Percentiles rank a stretch among this genome's conserved stretches.
phyloP scores from a whole-genome alignment of 2,888 invertebrate genomes.

The Sinelater perroti region DNA sequence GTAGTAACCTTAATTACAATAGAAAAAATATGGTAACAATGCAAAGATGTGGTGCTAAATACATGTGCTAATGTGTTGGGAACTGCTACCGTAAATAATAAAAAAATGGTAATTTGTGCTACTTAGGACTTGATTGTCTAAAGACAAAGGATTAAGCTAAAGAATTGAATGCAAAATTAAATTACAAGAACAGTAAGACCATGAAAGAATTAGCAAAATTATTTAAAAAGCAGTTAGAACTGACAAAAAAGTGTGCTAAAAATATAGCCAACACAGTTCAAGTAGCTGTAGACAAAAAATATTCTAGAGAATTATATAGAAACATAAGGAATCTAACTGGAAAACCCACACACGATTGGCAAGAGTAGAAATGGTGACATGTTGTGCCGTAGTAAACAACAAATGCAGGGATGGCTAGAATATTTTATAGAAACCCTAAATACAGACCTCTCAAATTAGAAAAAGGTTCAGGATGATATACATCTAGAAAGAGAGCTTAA shows the following conservation, averaged over 20 bases:
- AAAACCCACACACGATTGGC: neutral
- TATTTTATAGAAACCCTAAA: conserved; percentile 4
- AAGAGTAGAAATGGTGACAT: neutral
- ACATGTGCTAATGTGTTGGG: no score
- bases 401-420: no score
- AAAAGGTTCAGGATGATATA: neutral
- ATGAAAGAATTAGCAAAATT: neutral
- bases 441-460: neutral
- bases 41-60: no score
- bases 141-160: no score
- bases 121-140: neutral
- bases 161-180: no score
- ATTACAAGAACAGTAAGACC: no score
- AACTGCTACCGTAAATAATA: no score
- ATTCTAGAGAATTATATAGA: conserved; percentile 1
- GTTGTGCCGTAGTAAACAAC: neutral
- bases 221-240: conserved; percentile 3
- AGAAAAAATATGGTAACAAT: neutral
- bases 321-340: neutral
- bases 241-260: neutral
- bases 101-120: no score
- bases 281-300: neutral
- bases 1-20: conserved; percentile 2
- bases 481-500: neutral
- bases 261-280: neutral